Base-by-base conservation (phyloP, 2,797 vertebrate genomes). In the Sylvilagus floridanus region DNA sequence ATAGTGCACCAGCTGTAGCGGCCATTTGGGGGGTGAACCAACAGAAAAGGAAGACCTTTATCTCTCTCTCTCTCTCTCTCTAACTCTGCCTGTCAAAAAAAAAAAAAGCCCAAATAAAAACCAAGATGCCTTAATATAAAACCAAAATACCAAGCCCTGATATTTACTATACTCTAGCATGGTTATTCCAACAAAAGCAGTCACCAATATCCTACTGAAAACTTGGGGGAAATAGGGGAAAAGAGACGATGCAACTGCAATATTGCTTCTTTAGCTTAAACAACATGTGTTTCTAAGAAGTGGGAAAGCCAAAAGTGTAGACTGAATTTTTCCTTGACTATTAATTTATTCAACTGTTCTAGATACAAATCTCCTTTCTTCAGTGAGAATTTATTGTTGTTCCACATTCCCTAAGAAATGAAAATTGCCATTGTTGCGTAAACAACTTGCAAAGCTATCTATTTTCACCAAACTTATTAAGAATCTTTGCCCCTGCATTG, bases 401-500 rank as follows among this genome's bases (percentile, higher is more conserved):
- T 93, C 76, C 52, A 26, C 26, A 17, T 91, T 94, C 90, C 82
- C 81, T 75, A 87, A 89, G 68, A 97, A 97, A 94, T 90, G 66
- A 92, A 97, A 90, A 90, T 73, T 93, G 42, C 28, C 92, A 84
- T 35, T 66, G 37, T 86, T 95, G 88, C 84, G 93, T 57, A 95
- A 94, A 96, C 68, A 76, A 65, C 89, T 66, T 42, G 69, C 88
- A 95, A 97, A 47, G 60, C 65, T 28, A 47, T 94, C 32, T 57
- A 21, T 92, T 88, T 85, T 65, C 14, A 17, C 21, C 92, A 88
- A 32, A 77, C 75, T 69, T 93, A 73, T 28, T 76, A 96, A 94
- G 37, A 54, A 62, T 30, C 32, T 90, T 83, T 75, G 92, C 77
- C 2, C 92, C 71, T 63, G 71, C 62, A 52, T 1, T 90, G 57